These are phyloP conservation scores for Idaea biselata DNA, from an alignment of 2,888 invertebrate species.

Conservation along the genomic window DNA sequence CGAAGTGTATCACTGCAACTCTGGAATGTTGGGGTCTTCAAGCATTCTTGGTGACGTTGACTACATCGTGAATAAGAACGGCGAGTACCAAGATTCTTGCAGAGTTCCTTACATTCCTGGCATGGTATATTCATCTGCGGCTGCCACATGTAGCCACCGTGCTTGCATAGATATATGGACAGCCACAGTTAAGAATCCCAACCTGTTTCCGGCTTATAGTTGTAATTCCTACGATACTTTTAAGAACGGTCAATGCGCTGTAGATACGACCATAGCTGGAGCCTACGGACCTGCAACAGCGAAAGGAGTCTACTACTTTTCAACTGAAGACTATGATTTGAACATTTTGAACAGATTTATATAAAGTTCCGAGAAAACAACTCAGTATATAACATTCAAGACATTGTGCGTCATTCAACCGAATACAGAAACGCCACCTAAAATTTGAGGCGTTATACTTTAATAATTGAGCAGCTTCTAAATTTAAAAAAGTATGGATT, in stretches of 20 bases:
- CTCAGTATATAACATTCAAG: too few relatives aligned
- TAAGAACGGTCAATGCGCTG: constrained; percentile 48
- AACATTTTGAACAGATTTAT: constrained; percentile 24
- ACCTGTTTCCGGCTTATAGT: constrained; percentile 55
- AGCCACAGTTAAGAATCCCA: constrained; percentile 52
- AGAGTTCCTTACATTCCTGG: constrained; percentile 58
- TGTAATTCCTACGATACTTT: constrained; percentile 60
- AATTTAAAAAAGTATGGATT: too few relatives aligned
- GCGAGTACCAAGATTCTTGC: constrained; percentile 79
- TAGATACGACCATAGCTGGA: constrained; percentile 51
- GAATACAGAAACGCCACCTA: too few relatives aligned
- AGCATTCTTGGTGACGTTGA: constrained; percentile 78
- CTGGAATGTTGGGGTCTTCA: constrained; percentile 73
- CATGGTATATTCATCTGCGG: constrained; percentile 58
- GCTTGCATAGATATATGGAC: constrained; percentile 62
- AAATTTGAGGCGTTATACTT: too few relatives aligned
- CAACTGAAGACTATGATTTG: constrained; percentile 52
- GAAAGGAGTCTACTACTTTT: constrained; percentile 63
- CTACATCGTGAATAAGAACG: constrained; percentile 80
- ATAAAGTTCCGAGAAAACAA: constrained; percentile 5
- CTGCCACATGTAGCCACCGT: constrained; percentile 66
- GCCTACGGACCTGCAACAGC: constrained; percentile 66
- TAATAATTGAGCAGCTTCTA: too few relatives aligned
- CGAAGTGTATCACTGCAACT: constrained; percentile 82
- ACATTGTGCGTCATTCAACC: too few relatives aligned